These are phyloP conservation scores for Polypedilum pembai DNA, from an alignment of 1,140 invertebrate species.

Conservation along the genomic window DNA sequence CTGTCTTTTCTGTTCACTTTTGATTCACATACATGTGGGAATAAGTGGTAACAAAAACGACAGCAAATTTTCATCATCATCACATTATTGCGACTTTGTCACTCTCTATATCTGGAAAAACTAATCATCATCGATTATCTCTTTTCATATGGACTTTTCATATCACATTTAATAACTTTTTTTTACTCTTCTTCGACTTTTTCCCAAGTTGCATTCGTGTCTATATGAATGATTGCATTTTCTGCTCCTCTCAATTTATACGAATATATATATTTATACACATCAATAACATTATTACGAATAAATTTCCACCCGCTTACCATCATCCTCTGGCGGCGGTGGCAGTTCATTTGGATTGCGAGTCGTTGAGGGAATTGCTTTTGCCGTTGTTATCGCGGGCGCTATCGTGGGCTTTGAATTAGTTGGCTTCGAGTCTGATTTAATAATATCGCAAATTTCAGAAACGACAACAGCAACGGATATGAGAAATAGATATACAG, in stretches of 20 bases:
- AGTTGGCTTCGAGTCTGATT: constrained; percentile 1
- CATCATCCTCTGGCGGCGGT: constrained; percentile 51
- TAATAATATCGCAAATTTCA: not conserved
- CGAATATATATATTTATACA: not conserved
- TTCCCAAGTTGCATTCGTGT: not conserved
- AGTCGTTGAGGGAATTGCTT: constrained; percentile 44
- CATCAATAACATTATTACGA: not conserved
- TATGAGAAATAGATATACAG: too few species aligned
- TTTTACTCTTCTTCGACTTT: not conserved
- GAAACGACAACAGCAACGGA: too few species aligned
- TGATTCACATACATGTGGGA: too few species aligned
- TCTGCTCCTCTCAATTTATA: not conserved
- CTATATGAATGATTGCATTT: not conserved
- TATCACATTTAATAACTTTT: not conserved
- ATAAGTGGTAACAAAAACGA: too few species aligned
- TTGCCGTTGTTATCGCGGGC: constrained; percentile 33
- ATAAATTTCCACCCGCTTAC: constrained; percentile 43
- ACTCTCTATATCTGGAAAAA: not conserved
- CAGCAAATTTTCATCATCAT: too few species aligned
- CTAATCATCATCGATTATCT: constrained; percentile 6
- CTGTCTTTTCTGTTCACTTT: too few species aligned
- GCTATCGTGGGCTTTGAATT: constrained; percentile 31
- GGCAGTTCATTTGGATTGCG: constrained; percentile 50
- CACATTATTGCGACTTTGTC: too few species aligned
- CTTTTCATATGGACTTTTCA: not conserved